Evolutionary conservation across 2,797 vertebrate genomes (phyloP).

Genomic region (Sebastes alutus): DNA sequence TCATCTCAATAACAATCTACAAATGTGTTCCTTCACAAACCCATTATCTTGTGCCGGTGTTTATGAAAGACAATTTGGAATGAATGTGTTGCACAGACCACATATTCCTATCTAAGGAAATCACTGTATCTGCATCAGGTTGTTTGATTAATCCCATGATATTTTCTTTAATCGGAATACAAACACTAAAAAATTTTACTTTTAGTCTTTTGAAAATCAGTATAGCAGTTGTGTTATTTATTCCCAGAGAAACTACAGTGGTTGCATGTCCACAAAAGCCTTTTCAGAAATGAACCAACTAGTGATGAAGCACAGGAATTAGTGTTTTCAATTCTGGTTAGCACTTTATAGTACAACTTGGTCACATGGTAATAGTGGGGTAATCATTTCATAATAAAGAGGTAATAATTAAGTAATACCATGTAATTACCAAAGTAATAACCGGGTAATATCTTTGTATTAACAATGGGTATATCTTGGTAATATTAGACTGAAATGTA

Average conservation of each 20-base stretch:
- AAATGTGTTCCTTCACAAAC: constrained; percentile 32
- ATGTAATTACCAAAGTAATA: neutral
- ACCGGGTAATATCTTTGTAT: neutral
- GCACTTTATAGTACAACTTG: neutral
- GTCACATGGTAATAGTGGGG: neutral
- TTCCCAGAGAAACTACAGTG: neutral
- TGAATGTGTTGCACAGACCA: neutral
- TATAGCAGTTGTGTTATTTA: neutral
- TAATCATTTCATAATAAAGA: neutral
- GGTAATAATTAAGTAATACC: neutral
- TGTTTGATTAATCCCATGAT: neutral
- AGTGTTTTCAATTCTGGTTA: neutral
- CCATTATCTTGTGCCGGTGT: neutral
- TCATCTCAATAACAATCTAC: constrained; percentile 59
- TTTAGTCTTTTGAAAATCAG: neutral
- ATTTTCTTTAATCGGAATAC: neutral
- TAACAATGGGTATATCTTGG: neutral
- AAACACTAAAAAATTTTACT: neutral
- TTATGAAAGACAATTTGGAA: neutral
- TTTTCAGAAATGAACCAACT: neutral
- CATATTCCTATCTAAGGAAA: neutral
- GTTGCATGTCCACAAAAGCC: neutral
- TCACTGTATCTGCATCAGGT: neutral
- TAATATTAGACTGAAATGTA: neutral
- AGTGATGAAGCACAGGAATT: neutral